These are phyloP conservation scores for Zygogramma bicolorata DNA, from an alignment of 2,888 invertebrate genomes.

Conservation along the genomic window DNA sequence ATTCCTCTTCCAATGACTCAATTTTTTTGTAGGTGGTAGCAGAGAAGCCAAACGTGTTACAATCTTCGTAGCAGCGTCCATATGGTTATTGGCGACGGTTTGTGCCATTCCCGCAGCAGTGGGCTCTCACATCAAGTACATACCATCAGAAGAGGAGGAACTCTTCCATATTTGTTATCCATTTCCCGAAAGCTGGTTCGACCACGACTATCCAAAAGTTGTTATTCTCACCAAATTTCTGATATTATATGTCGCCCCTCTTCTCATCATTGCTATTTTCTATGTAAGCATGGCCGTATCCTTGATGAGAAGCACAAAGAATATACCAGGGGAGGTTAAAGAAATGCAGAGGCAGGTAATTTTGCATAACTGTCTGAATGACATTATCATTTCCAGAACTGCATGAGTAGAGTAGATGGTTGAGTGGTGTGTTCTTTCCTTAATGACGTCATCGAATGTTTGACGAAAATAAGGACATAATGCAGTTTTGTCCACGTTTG, in stretches of 20 bases:
- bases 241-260: conserved; percentile 86
- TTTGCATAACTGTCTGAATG: no score
- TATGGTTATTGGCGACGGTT: conserved; percentile 84
- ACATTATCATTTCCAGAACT: no score
- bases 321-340: conserved; percentile 84
- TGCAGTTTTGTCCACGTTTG: no score
- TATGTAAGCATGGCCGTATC: conserved; percentile 92
- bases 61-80: conserved; percentile 78
- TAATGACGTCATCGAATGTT: no score
- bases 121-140: conserved; percentile 65
- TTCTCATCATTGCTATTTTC: conserved; percentile 87
- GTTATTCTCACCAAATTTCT: conserved; percentile 70
- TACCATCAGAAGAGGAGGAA: conserved; percentile 50
- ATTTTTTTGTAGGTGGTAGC: conserved; percentile 60
- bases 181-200: conserved; percentile 70
- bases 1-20: not conserved
- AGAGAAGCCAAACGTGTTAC: conserved; percentile 76
- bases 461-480: no score
- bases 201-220: conserved; percentile 77
- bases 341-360: conserved; percentile 74
- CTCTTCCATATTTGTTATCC: conserved; percentile 65
- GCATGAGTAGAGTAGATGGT: no score
- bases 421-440: no score
- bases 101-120: conserved; percentile 85
- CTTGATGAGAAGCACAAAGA: conserved; percentile 83